Evolutionary conservation across 64 coral and sea anemone genomes (phyloP), one percentile per base, ranked within the genome.

Genomic region (Acropora yongei): DNA sequence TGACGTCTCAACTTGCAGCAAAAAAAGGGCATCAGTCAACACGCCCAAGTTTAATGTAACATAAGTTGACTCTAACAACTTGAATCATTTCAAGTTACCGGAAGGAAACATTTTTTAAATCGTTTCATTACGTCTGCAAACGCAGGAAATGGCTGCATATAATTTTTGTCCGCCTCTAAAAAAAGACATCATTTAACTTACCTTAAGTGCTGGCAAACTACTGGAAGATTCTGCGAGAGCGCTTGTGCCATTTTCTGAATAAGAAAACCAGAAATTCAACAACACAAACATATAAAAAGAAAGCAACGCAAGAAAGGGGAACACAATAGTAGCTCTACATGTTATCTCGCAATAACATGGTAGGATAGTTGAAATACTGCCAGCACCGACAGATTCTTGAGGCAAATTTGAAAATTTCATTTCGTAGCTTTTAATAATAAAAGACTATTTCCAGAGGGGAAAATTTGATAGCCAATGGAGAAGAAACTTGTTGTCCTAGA

Each of bases 1-100:
- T 85, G 82, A 85, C 61, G 43, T 71, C 3, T 46, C 17, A 17
- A 85, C 61, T 71, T 85, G 63, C 82, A 44, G 6, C 7, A 30
- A 72, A 30, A 4, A 71, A 10, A 71, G 63, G 69, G 8, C 61
- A 72, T 72, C 82, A 71, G 12, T 85, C 82, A 45, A 16, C 61
- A 20, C 42, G 44, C 1, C 44, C 43, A 16, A 10, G n/a, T 68
- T 83, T 7, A 44, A 55, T 17, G 7, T 68, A 8, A 30, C 8
- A 53, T 16, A 39, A 60, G 47, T 12, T 39, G 40, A 81, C 79
- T 44, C 39, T 53, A 30, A 30, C 13, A 68, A 14, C 61, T 42
- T 57, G 44, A 42, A 68, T 42, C 9, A 3, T 47, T 49, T n/a
- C 14, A 5, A 17, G 68, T 5, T 71, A 5, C 20, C 18, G 8